phyloP scores from a whole-genome alignment of 2,797 vertebrate genomes.

The Coccyzus lansbergi region DNA sequence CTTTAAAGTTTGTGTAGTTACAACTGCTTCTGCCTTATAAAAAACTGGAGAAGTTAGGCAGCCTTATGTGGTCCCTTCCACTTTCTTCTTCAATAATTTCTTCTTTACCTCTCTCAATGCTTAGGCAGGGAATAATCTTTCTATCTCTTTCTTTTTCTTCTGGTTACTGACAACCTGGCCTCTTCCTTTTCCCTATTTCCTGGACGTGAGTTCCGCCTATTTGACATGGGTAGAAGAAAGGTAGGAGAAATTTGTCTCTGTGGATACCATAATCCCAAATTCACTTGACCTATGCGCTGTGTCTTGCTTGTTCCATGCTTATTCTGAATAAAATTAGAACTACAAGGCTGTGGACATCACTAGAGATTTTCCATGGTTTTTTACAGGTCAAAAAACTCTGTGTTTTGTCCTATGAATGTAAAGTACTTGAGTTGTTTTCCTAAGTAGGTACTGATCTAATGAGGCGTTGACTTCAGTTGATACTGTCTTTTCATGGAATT shows the following conservation, averaged over 20 bases:
- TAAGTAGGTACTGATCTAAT: background rate
- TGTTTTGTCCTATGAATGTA: background rate
- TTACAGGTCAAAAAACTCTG: background rate
- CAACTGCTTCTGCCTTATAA: background rate
- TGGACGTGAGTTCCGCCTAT: constrained; percentile 39
- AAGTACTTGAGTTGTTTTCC: background rate
- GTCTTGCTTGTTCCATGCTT: constrained; percentile 12
- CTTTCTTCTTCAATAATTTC: background rate
- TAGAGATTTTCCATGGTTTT: fast-evolving
- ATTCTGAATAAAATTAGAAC: background rate
- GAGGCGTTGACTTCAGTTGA: background rate
- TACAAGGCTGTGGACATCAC: background rate
- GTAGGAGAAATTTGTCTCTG: constrained; percentile 51
- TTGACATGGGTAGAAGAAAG: constrained; percentile 57
- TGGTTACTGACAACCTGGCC: constrained; percentile 45
- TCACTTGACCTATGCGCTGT: background rate
- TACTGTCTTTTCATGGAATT: background rate
- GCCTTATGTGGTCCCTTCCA: background rate
- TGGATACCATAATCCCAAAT: constrained; percentile 17
- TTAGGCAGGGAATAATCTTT: constrained; percentile 49
- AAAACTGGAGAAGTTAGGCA: background rate
- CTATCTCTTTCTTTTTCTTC: constrained; percentile 55
- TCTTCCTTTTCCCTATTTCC: constrained; percentile 57
- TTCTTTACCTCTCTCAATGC: background rate
- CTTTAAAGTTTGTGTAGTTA: background rate